These are phyloP conservation scores for Takifugu flavidus DNA, from an alignment of 2,113 vertebrate species.

Conservation along the genomic window DNA sequence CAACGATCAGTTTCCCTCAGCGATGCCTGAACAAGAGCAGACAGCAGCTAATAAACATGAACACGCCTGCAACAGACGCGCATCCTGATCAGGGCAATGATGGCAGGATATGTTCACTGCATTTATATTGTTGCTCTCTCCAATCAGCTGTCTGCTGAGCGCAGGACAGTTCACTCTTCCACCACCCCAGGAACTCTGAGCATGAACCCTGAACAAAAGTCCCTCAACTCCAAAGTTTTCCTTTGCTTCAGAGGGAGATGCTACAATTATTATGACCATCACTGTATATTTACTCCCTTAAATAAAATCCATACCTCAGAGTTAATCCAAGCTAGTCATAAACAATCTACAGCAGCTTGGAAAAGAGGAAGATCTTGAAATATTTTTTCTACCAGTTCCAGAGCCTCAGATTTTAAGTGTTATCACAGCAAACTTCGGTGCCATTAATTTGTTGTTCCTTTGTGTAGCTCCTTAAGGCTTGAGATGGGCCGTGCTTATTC, in stretches of 20 bases:
- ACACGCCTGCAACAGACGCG: not conserved
- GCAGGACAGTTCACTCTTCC: too few relatives aligned
- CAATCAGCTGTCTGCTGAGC: too few relatives aligned
- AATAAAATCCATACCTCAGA: constrained; percentile 42
- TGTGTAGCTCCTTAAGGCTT: constrained; percentile 6
- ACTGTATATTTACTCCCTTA: constrained; percentile 48
- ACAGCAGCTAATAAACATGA: not conserved
- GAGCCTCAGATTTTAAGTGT: too few relatives aligned
- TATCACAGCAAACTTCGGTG: too few relatives aligned
- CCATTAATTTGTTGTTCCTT: constrained; percentile 2
- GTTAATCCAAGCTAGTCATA: constrained; percentile 24
- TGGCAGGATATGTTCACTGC: constrained; percentile 4
- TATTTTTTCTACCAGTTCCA: too few relatives aligned
- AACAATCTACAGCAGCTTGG: not conserved
- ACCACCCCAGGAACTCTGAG: too few relatives aligned
- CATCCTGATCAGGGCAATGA: not conserved
- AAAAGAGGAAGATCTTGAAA: too few relatives aligned
- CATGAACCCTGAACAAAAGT: not conserved
- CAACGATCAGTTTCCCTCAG: constrained; percentile 7
- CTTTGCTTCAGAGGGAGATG: constrained; percentile 39
- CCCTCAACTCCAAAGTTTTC: constrained; percentile 2
- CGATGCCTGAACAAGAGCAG: not conserved
- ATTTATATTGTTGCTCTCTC: constrained; percentile 17
- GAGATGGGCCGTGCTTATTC: constrained; percentile 24
- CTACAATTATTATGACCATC: constrained; percentile 25